Conservation (phyloP, 2,113 vertebrate genomes). For the Litocranius walleri region DNA sequence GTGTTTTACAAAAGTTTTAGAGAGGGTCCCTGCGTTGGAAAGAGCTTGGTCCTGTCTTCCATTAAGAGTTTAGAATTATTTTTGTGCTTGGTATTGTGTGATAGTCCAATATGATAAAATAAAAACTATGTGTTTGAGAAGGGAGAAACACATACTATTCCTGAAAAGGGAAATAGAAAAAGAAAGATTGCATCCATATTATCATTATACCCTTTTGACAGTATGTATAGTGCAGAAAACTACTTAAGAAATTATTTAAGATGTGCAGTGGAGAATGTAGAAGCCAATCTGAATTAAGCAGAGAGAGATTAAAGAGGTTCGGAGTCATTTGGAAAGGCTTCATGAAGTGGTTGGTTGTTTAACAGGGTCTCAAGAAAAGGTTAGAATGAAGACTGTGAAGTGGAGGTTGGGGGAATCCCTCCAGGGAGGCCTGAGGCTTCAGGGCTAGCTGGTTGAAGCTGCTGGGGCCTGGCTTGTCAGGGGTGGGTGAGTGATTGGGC, state of each 20-base stretch:
- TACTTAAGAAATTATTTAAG: not conserved
- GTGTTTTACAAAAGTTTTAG: not conserved
- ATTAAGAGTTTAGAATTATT: not conserved
- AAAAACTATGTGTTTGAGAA: not conserved
- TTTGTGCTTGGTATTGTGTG: not conserved
- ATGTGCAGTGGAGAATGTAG: not conserved
- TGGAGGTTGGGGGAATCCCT: not conserved
- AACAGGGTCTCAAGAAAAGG: not conserved
- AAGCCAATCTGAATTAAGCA: not conserved
- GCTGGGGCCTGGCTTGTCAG: not conserved
- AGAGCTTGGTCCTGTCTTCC: not conserved
- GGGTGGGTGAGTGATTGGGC: slow-evolving; percentile 17
- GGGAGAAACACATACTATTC: not conserved
- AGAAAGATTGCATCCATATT: not conserved
- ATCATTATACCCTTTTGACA: not conserved
- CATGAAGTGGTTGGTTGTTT: not conserved
- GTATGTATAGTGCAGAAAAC: not conserved
- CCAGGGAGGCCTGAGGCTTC: not conserved
- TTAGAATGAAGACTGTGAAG: not conserved
- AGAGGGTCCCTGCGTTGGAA: not conserved
- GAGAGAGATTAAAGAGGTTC: not conserved
- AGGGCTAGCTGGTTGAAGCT: not conserved
- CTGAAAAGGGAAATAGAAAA: not conserved
- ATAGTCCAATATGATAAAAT: not conserved
- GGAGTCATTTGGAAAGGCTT: not conserved